Conservation (phyloP, 2,888 invertebrate genomes). For the Drosophila setosimentum region DNA sequence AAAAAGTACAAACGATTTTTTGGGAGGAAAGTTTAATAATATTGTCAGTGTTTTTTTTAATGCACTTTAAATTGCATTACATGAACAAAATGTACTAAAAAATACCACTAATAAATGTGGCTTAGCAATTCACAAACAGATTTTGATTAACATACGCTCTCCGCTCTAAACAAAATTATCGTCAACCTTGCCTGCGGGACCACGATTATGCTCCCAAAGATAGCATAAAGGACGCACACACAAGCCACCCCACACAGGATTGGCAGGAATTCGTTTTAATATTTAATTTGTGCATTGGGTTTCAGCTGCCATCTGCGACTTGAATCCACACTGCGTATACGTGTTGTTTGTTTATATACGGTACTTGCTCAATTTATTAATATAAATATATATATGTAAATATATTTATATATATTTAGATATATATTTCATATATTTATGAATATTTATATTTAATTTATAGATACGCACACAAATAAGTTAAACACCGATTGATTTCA, state of each 20-base stretch:
- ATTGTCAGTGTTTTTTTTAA: not conserved
- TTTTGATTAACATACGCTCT: conserved; percentile 10
- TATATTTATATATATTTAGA: not conserved
- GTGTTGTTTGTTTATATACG: conserved; percentile 39
- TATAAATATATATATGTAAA: not conserved
- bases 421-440: not conserved
- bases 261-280: conserved; percentile 16
- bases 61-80: not conserved
- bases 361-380: conserved; percentile 10
- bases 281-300: conserved; percentile 17
- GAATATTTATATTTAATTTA: not conserved
- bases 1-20: not conserved
- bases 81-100: conserved; percentile 31
- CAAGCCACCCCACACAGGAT: conserved; percentile 24
- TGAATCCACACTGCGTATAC: conserved; percentile 42
- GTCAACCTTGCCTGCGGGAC: conserved; percentile 24
- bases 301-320: conserved; percentile 16
- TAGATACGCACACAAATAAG: conserved; percentile 1
- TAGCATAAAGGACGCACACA: conserved; percentile 38
- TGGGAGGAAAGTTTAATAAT: not conserved
- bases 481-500: conserved; percentile 1
- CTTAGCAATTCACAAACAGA: conserved; percentile 23
- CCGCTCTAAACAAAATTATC: conserved; percentile 17
- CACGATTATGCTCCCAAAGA: conserved; percentile 39
- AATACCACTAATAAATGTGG: conserved; percentile 14